Base-by-base conservation (phyloP, 2,113 vertebrate species). In the Hippocampus mohnikei region DNA sequence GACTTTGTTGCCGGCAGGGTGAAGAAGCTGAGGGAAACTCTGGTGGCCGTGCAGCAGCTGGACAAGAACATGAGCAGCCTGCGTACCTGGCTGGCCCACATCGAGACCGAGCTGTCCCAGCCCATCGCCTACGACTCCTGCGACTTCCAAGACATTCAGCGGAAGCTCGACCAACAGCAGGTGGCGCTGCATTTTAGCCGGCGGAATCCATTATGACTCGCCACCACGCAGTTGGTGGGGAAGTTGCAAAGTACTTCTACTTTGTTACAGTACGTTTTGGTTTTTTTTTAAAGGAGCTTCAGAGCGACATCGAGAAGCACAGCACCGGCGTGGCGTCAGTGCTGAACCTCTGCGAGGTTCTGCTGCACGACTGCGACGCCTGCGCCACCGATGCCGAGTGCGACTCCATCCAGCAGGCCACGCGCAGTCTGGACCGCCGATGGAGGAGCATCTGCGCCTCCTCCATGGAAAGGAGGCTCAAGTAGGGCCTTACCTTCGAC, bases 391-490 rank as follows among this genome's bases (percentile, higher is more conserved):
- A 98, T 6, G 90, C 94, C 0, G 96, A 99, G 87, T 98, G 95
- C 25, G 95, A 97, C 78, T 98, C 97, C 81, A 98, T 99, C 90
- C 97, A 98, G 88, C 96, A 96, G 85, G 97, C 97, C 3, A 98
- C 96, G 0, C 94, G 95, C 1, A 97, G 90, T 86, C 92, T 99
- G 70, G 97, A 99, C 81, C 94, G 96, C 75, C 94, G 96, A 21
- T 99, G 97, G 97, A 94, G 97, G 74, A 97, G 94, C 75, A 98
- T 98, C 89, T 99, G 97, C 65, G 95, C 96, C 42, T 93, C 95
- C 93, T 98, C 96, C 15, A 96, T 98, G 95, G 96, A 99, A 78
- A 94, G 97, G 66, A 93, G 95, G 75, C 93, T 98, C 75, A 96
- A 93, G 97, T 99, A 90, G 92, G 92, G 59, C 29, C 3, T 41